Base-by-base conservation (phyloP, 1,140 invertebrate species). In the Medauroidea extradentata region DNA sequence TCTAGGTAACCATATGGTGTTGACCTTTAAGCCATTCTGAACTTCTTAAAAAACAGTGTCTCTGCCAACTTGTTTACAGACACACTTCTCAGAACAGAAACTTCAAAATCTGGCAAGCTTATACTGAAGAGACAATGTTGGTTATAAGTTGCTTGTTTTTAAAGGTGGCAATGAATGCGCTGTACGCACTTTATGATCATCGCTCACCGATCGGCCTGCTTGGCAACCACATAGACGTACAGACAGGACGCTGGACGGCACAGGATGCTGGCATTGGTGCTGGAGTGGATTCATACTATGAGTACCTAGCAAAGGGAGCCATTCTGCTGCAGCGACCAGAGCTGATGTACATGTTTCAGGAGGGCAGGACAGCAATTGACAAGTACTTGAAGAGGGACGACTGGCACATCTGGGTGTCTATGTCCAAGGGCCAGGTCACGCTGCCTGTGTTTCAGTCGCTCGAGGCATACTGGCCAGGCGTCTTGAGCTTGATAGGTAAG, bases 221-320 rank as follows among this genome's bases (percentile, higher is more conserved):
- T 59, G 97, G 97, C 3, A 99, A 99, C 75, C 97, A 99, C 74
- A 90, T 99, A 29, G 95, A 99, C 75, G 90, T 98, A 3, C 79
- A 90, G 67, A 95, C 88, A 29, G 96, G 96, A 0, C 84, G 91
- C 51, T 99, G 97, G 97, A 98, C 94, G 13, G 97, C 96, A 3
- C 85, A 93, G 27, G 98, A 99, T 78, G 88, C 94, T 44, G 96
- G 94, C 7, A 90, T 88, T 58, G 90, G 93, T 2, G 94, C 93
- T 19, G 97, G 96, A 13, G 90, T 99, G 9, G 98, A 99, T 75
- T 99, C 97, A 0, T 99, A 96, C 71, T 99, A 94, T 80, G 98
- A 99, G 77, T 99, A 99, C 76, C 79, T 99, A 53, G 95, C 96
- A 0, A 99, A 99, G 83, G 96, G 60, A 49, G 63, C 67, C n/a